A percentile compares a stretch with the other conserved stretches of the same genome.
Evolutionary conservation across 2,888 invertebrate species (phyloP).

Genomic region (Cactoblastis cactorum): DNA sequence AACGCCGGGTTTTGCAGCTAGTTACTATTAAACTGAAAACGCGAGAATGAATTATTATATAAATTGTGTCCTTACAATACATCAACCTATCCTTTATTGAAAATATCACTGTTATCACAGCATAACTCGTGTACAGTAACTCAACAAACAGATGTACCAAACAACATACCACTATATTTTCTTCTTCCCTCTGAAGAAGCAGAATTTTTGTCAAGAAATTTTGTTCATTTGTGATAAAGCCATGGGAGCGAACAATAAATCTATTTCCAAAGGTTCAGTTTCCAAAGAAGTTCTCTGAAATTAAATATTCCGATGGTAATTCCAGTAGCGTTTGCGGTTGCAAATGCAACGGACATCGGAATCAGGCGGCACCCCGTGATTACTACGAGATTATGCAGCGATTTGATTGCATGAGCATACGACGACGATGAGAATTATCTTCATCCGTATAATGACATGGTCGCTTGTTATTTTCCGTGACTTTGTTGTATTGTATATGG

Average conservation of each 20-base stretch:
- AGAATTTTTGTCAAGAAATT: neutral
- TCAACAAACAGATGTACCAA: no score
- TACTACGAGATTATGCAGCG: slow-evolving; percentile 47
- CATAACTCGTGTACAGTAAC: no score
- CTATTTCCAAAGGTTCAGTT: slow-evolving; percentile 21
- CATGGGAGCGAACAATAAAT: slow-evolving; percentile 9
- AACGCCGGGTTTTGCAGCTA: no score
- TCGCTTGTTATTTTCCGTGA: slow-evolving; percentile 46
- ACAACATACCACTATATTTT: no score
- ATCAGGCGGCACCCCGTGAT: slow-evolving; percentile 45
- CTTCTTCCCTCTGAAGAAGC: no score
- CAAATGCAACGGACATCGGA: slow-evolving; percentile 30
- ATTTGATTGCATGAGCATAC: slow-evolving; percentile 28
- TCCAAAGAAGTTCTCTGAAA: slow-evolving; percentile 17
- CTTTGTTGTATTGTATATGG: slow-evolving; percentile 24
- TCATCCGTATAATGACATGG: slow-evolving; percentile 35
- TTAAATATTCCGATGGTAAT: slow-evolving; percentile 31
- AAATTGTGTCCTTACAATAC: no score
- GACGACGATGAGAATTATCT: slow-evolving; percentile 34
- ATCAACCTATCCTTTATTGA: no score
- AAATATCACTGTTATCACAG: no score
- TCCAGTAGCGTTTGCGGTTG: slow-evolving; percentile 35
- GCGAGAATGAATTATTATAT: no score
- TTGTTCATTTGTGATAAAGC: neutral
- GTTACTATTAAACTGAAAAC: no score